A percentile compares a stretch with the other conserved stretches of the same genome.
Conservation (phyloP, 1,140 invertebrate genomes). For the Caerostris extrusa region DNA sequence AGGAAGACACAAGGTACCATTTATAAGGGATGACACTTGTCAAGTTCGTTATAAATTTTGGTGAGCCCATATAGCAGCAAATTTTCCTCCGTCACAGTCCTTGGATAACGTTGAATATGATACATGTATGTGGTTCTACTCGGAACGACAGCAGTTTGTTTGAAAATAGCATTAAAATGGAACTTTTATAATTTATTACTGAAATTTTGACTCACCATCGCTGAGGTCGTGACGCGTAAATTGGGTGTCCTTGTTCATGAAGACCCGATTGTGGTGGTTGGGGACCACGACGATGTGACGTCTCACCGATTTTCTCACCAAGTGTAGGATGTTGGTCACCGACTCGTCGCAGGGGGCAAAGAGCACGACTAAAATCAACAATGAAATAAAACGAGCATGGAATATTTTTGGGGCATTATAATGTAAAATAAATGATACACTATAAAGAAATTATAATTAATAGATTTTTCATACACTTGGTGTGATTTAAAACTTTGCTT, state of each 20-base stretch:
- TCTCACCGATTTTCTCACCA: conserved; percentile 7
- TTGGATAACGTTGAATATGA: no score
- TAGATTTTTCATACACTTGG: background rate
- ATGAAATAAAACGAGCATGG: background rate
- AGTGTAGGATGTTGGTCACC: conserved; percentile 43
- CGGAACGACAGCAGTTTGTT: no score
- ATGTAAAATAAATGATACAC: background rate
- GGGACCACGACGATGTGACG: background rate
- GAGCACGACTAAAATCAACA: background rate
- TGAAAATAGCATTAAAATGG: no score
- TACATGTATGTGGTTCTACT: no score
- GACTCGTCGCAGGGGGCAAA: conserved; percentile 35
- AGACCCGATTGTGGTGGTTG: background rate
- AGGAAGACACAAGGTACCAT: no score
- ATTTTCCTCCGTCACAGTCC: no score
- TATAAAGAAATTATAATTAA: background rate
- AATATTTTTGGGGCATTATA: background rate
- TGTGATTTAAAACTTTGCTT: background rate
- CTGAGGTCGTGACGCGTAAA: conserved; percentile 36
- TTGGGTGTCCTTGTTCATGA: background rate
- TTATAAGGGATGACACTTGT: no score
- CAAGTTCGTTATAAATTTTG: no score
- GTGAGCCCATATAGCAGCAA: no score
- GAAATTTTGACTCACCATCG: conserved; percentile 19
- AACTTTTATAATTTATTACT: background rate